A percentile compares a stretch with the other conserved stretches of the same genome.
These are phyloP conservation scores for Delia radicum DNA, from an alignment of 1,140 invertebrate genomes.

Conservation along the genomic window DNA sequence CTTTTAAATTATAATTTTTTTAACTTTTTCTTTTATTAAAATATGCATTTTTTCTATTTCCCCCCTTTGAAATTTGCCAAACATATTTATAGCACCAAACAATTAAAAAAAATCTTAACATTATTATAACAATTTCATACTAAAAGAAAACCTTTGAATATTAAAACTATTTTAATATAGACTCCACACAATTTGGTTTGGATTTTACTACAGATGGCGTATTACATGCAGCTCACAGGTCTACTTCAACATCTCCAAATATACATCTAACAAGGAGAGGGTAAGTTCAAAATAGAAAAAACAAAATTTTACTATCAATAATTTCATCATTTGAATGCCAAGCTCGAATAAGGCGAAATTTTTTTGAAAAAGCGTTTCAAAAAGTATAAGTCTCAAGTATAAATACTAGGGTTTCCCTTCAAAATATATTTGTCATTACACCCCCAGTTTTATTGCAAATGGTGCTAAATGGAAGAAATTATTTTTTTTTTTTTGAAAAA, in stretches of 20 bases:
- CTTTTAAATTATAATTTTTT: too few species aligned
- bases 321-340: too few species aligned
- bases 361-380: too few species aligned
- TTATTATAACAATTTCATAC: too few species aligned
- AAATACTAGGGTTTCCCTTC: too few species aligned
- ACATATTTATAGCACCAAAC: conserved; percentile 28
- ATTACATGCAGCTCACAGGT: conserved; percentile 43
- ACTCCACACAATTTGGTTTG: conserved; percentile 40
- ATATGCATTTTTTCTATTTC: background rate
- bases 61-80: background rate
- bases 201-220: conserved; percentile 39
- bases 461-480: too few species aligned
- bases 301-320: background rate
- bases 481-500: too few species aligned
- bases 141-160: background rate
- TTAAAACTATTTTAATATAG: conserved; percentile 8
- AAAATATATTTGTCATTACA: too few species aligned
- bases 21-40: too few species aligned
- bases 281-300: conserved; percentile 43
- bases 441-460: too few species aligned
- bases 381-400: too few species aligned
- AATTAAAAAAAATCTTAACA: background rate
- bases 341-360: too few species aligned
- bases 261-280: conserved; percentile 47
- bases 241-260: conserved; percentile 48